Base-by-base conservation (phyloP, 1,140 invertebrate species). In the Apis florea region DNA sequence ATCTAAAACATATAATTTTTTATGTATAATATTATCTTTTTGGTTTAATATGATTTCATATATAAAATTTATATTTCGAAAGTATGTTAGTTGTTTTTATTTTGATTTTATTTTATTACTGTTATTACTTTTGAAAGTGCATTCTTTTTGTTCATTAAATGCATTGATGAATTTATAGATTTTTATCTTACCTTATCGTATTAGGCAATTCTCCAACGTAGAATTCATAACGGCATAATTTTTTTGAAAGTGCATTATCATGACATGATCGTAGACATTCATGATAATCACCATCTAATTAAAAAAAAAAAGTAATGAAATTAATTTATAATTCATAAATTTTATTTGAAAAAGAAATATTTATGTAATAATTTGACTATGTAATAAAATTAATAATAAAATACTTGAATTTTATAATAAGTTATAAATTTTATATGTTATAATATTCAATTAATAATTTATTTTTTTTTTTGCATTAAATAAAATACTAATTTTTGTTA, bases 211-310 rank as follows among this genome's bases (percentile, higher is more conserved):
- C 84, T 58, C 70, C 79, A 31, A 88, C 75, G 69, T 79, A 84
- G 71, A 90, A 90, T 56, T 81, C 76, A 72, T 89, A 90, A 12
- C 79, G 54, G 74, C 89, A 90, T 17, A 66, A 74, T 70, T 79
- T 90, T 79, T 56, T 84, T 53, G 80, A 79, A 51, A 64, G 49
- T 24, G 40, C 21, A 11, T 78, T 76, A 47, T 72, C 24, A 54
- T 49, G 66, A 66, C 89, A 90, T 17, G 74, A 51, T n/a, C 89
- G 79, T 40, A 67, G 66, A 73, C 89, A 90, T 74, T 88, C 87
- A 24, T 88, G 81, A 64, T 68, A 51, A 49, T 58, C 40, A 31
- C 49, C 81, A 87, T 66, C 81, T 88, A 13, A 21, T 77, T 40
- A 6, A 59, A 69, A 56, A 4, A 59, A 13, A 26, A 51, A 11